Conservation (phyloP, 1,140 invertebrate genomes). For the Thaumetopoea pityocampa region DNA sequence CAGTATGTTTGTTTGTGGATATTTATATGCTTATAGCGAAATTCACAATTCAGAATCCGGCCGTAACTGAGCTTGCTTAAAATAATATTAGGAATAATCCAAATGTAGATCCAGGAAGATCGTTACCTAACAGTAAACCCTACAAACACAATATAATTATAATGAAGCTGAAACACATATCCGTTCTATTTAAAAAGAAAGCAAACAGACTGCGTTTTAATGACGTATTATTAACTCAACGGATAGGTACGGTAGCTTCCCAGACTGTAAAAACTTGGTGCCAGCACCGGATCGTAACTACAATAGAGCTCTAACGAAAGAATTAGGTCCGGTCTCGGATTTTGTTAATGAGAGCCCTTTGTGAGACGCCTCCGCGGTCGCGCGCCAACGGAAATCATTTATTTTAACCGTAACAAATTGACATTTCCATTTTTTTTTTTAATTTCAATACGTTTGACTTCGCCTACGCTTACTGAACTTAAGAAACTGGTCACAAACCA, state of each 20-base stretch:
- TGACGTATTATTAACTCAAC: conserved; percentile 11
- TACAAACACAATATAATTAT: background rate
- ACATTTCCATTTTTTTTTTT: conserved; percentile 47
- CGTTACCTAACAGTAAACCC: too few relatives aligned
- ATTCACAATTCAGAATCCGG: too few relatives aligned
- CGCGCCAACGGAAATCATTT: conserved; percentile 52
- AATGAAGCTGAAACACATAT: background rate
- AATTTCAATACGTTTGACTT: conserved; percentile 36
- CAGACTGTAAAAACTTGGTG: background rate
- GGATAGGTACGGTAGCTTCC: conserved; percentile 15
- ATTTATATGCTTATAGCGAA: too few relatives aligned
- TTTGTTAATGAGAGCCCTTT: conserved; percentile 61
- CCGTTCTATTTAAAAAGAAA: conserved; percentile 1
- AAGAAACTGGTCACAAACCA: conserved; percentile 16
- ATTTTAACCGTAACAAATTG: conserved; percentile 50
- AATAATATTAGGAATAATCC: too few relatives aligned
- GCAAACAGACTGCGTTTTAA: conserved; percentile 2
- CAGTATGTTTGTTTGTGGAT: too few relatives aligned
- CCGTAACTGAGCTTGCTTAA: too few relatives aligned
- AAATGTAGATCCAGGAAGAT: too few relatives aligned
- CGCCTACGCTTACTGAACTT: conserved; percentile 30
- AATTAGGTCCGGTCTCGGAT: conserved; percentile 58
- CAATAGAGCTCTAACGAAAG: conserved; percentile 67
- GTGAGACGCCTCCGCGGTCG: conserved; percentile 34
- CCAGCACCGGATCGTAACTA: conserved; percentile 17